Evolutionary conservation across 2,888 invertebrate species (phyloP), one percentile per base, ranked within the genome.

Genomic region (Caenorhabditis zanzibari): DNA sequence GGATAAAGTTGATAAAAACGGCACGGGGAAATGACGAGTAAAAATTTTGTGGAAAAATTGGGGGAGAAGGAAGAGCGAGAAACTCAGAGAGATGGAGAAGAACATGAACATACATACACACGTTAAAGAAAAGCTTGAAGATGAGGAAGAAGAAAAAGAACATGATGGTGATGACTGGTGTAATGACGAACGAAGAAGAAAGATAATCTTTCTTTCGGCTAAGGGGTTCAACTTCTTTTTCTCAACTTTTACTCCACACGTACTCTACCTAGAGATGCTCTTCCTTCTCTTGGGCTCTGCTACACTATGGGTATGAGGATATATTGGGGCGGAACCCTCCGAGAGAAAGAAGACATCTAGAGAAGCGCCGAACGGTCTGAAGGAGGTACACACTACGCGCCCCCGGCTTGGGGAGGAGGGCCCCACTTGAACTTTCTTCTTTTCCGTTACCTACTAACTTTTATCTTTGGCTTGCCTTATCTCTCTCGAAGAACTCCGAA

Each of bases 91-190:
- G 71, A 71, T 41, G 10, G 7, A 47, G 58, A 66, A 52, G 63
- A 63, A 76, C 68, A 68, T 68, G 68, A 64, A 58, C 58, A 69
- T 19, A 58, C 47, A 69, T n/a, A 44, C 66, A n/a, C n/a, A 66
- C 28, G 28, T 5, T 14, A 24, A 28, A 52, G 52, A 59, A 68
- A 58, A 49, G 58, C 56, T 47, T 49, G 61, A 35, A 61, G 52
- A 32, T 24, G 49, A 52, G 61, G 44, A 47, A 47, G 47, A 47
- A 47, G 47, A 75, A 64, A 24, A 61, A 79, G 79, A 79, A 79
- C 79, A 79, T 71, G 79, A 79, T 77, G 69, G 69, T 77, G 77
- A 77, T 79, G 79, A 79, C 71, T 69, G 79, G 71, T 79, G 79
- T 79, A 79, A 79, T 79, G 79, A 63, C 44, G 76, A 66, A 19